Base-by-base conservation (phyloP, 2,797 vertebrate genomes). In the Platyrinchus mystaceus region DNA sequence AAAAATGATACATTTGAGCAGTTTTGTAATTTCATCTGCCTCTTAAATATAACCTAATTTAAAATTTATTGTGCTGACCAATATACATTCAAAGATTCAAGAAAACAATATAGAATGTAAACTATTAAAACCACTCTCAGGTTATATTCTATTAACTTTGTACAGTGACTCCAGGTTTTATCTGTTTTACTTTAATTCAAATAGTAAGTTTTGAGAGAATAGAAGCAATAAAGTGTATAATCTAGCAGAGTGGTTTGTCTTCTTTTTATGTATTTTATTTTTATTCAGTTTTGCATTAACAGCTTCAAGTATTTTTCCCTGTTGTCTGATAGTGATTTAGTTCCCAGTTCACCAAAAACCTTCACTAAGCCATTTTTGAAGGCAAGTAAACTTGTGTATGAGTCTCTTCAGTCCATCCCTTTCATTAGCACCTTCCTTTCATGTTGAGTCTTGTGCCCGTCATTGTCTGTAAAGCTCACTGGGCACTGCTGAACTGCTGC, bases 11-110 rank as follows among this genome's bases (percentile, higher is more conserved):
- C 12, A 78, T 50, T 77, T 59, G 68, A 92, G 21, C 8, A 69
- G 26, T 75, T 87, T 69, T 87, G 58, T 84, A 93, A 94, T 78
- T 87, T 85, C 58, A 67, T 80, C 58, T 64, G 11, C 14, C 30
- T 92, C 43, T 81, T 92, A 55, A 71, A 80, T 91, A 64, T 60
- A 93, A 58, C 10, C 19, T 85, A 73, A 84, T 84, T 78, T 84
- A 74, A 89, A 93, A 89, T 70, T 56, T 92, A 84, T 83, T 89
- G 28, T 87, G 59, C 32, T 55, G 22, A 89, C 16, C 75, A 94
- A 89, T 89, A 83, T 75, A 91, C 94, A 92, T 85, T 90, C 70
- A 89, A 89, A 79, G 59, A 60, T 76, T 89, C 37, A 71, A 53
- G 34, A 68, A 92, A 90, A 95, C 23, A 59, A 60, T 87, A 89